phyloP scores from a whole-genome alignment of 1,140 invertebrate species.

The Branchinecta lynchi region DNA sequence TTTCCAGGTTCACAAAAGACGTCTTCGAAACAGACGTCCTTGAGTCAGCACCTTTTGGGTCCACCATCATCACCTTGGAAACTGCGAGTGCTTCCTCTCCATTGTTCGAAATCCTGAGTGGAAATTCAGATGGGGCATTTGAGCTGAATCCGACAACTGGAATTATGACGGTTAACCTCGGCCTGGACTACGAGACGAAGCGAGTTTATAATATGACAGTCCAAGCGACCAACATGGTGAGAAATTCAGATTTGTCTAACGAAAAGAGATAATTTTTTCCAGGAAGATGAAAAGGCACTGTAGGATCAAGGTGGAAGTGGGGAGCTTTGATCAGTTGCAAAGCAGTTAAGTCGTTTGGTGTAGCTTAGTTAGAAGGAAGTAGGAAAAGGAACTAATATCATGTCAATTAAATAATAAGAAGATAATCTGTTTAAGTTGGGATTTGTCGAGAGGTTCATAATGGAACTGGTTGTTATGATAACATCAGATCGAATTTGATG shows the following conservation, averaged over 20 bases:
- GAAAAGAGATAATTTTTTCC: too few relatives aligned
- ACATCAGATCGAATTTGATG: too few relatives aligned
- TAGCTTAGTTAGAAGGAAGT: too few relatives aligned
- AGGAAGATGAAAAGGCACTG: too few relatives aligned
- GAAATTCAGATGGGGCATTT: conserved; percentile 57
- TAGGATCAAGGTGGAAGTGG: too few relatives aligned
- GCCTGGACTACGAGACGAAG: conserved; percentile 60
- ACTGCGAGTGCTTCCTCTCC: conserved; percentile 60
- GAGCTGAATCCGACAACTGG: conserved; percentile 70
- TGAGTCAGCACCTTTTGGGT: conserved; percentile 63
- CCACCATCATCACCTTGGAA: conserved; percentile 55
- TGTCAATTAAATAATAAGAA: too few relatives aligned
- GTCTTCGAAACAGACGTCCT: conserved; percentile 58
- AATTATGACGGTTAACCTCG: conserved; percentile 48
- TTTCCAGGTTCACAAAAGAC: conserved; percentile 40
- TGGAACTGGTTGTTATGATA: too few relatives aligned
- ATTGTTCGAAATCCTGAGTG: conserved; percentile 62
- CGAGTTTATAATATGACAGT: conserved; percentile 68
- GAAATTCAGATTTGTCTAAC: conserved; percentile 23
- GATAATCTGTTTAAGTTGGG: too few relatives aligned
- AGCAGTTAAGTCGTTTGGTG: too few relatives aligned
- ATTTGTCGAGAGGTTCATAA: too few relatives aligned
- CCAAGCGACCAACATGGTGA: conserved; percentile 66
- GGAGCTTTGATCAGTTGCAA: too few relatives aligned
- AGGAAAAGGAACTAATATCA: too few relatives aligned